These are phyloP conservation scores for Leptinotarsa undecemlineata DNA, from an alignment of 1,140 invertebrate genomes.

Conservation along the genomic window DNA sequence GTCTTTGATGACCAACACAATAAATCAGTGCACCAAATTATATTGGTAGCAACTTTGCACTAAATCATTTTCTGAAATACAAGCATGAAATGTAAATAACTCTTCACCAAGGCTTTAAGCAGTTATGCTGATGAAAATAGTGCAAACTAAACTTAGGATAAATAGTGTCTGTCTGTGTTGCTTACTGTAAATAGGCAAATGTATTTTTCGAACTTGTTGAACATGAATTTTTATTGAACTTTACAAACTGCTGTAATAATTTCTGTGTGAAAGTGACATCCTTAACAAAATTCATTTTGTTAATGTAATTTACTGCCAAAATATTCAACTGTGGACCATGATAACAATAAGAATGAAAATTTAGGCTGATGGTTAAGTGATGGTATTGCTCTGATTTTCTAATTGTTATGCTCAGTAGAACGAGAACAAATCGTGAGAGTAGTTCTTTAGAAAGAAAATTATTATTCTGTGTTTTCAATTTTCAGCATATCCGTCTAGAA, in stretches of 20 bases:
- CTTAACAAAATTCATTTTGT: slow-evolving; percentile 28
- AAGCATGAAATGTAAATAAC: slow-evolving; percentile 17
- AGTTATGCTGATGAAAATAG: slow-evolving; percentile 31
- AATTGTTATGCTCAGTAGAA: too few species aligned
- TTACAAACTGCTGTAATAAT: slow-evolving; percentile 18
- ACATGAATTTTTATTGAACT: slow-evolving; percentile 28
- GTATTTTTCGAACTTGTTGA: slow-evolving; percentile 38
- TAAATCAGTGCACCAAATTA: too few species aligned
- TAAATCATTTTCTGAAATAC: slow-evolving; percentile 2
- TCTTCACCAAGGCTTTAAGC: slow-evolving; percentile 30
- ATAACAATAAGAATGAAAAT: slow-evolving; percentile 30
- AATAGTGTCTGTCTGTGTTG: slow-evolving; percentile 21
- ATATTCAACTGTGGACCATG: slow-evolving; percentile 42
- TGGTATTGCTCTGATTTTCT: not conserved
- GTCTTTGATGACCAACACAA: too few species aligned
- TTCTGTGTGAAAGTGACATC: slow-evolving; percentile 4
- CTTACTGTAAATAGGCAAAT: slow-evolving; percentile 36
- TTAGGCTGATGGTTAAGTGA: not conserved
- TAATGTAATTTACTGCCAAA: slow-evolving; percentile 38
- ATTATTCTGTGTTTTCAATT: too few species aligned
- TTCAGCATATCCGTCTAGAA: too few species aligned
- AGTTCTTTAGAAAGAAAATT: too few species aligned
- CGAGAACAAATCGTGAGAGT: too few species aligned
- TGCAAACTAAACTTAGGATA: slow-evolving; percentile 36
- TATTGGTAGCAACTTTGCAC: not conserved